phyloP scores from a whole-genome alignment of 2,113 vertebrate genomes.

The Acrocephalus arundinaceus region DNA sequence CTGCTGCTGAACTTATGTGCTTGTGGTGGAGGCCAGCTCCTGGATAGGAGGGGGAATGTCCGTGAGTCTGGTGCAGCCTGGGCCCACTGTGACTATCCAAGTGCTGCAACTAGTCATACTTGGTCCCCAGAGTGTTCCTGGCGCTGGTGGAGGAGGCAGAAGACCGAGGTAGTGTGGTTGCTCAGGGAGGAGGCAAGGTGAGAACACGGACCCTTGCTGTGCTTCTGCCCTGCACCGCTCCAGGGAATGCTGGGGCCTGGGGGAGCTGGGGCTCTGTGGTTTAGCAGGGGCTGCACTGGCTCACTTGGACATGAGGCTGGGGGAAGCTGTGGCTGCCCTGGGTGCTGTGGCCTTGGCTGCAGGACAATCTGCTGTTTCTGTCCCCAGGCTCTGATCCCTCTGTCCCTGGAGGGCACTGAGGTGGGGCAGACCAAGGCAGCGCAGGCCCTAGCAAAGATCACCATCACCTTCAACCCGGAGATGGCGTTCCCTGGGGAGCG shows the following conservation, averaged over 20 bases:
- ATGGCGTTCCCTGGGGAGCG: constrained; percentile 96
- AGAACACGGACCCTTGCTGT: background rate
- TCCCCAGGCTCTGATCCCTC: constrained; percentile 86
- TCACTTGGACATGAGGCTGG: accelerated
- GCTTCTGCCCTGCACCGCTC: background rate
- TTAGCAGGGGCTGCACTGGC: background rate
- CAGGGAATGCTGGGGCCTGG: accelerated
- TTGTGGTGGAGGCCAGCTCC: background rate
- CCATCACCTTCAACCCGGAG: constrained; percentile 94
- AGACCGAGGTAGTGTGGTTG: constrained; percentile 90
- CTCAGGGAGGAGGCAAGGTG: constrained; percentile 97
- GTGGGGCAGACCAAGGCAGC: constrained; percentile 91
- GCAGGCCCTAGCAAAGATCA: constrained; percentile 93
- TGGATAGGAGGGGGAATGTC: background rate
- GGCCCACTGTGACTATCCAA: accelerated
- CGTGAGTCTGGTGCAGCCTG: background rate
- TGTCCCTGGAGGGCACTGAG: constrained; percentile 91
- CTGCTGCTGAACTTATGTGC: accelerated
- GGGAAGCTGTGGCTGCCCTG: background rate
- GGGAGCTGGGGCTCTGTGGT: too few relatives aligned
- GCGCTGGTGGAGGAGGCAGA: constrained; percentile 89
- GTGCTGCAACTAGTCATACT: background rate
- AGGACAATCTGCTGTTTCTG: background rate
- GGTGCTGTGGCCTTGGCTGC: background rate
- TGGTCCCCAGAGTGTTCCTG: constrained; percentile 85